phyloP scores from a whole-genome alignment of 2,113 vertebrate species.

The Pachyramphus minor region DNA sequence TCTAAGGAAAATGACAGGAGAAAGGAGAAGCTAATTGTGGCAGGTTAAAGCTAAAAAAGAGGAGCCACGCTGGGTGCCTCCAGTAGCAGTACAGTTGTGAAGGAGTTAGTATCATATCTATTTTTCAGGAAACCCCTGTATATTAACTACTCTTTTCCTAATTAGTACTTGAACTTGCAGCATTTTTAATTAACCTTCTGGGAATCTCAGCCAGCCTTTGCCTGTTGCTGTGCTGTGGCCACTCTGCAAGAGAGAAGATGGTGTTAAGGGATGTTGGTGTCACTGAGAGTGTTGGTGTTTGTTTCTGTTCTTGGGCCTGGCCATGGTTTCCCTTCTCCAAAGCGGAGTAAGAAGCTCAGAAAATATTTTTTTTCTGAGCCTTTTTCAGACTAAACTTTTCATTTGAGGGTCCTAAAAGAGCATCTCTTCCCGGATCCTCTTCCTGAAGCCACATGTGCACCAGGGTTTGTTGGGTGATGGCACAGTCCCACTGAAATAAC shows the following conservation, averaged over 20 bases:
- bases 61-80: not conserved
- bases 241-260: not conserved
- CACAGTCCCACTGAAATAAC: not conserved
- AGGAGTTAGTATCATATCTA: accelerated
- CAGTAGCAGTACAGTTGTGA: not conserved
- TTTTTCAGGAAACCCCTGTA: not conserved
- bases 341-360: not conserved
- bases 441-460: not conserved
- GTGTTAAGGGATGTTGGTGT: not conserved
- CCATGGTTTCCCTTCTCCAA: not conserved
- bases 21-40: not conserved
- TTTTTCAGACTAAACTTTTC: not conserved
- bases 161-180: not conserved
- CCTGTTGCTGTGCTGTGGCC: not conserved
- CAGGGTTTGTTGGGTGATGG: not conserved
- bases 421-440: not conserved
- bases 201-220: not conserved
- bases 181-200: not conserved
- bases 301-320: not conserved
- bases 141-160: not conserved
- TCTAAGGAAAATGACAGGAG: not conserved
- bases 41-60: not conserved
- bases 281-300: not conserved
- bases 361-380: not conserved
- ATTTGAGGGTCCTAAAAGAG: not conserved